Base-by-base conservation (phyloP, 1,140 invertebrate genomes). In the Sminthurinus signatus region DNA sequence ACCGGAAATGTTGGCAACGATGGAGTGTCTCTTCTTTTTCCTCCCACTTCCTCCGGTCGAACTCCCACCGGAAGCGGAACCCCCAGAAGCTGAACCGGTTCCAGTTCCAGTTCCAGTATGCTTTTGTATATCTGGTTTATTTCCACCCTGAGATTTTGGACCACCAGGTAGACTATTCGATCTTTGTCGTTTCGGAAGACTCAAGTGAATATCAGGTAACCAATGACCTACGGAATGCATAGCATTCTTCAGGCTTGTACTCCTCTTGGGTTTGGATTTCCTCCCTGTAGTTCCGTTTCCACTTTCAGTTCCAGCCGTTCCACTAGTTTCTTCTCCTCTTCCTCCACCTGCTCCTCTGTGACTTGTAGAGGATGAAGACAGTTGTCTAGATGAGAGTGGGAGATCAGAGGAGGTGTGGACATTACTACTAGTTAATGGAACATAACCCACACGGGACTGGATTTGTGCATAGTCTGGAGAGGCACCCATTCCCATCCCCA, bases 361-460 rank as follows among this genome's bases (percentile, higher is more conserved):
- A 36, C 5, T 8, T 36, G 5, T 36, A 8, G 84, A 21, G 83
- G n/a, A n/a, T n/a, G n/a, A n/a, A n/a, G n/a, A n/a, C 78, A 2
- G 85, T 81, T 46, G 58, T 29, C n/a, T n/a, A n/a, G n/a, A n/a
- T n/a, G n/a, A n/a, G n/a, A n/a, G n/a, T n/a, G n/a, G n/a, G n/a
- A n/a, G n/a, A n/a, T n/a, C n/a, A n/a, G n/a, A n/a, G n/a, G n/a
- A n/a, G n/a, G n/a, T n/a, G n/a, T n/a, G n/a, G n/a, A n/a, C n/a
- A n/a, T n/a, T n/a, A n/a, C n/a, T n/a, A n/a, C n/a, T n/a, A n/a
- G 44, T 43, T 51, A 67, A 89, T 88, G 23, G 86, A 87, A 89
- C 82, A 73, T 89, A 89, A n/a, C 88, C 88, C 4, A 86, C 86
- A 73, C 88, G 85, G 0, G 87, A 87, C n/a, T 89, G 63, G 88